Conservation (phyloP, 2,888 invertebrate genomes). For the Baccha elongata region DNA sequence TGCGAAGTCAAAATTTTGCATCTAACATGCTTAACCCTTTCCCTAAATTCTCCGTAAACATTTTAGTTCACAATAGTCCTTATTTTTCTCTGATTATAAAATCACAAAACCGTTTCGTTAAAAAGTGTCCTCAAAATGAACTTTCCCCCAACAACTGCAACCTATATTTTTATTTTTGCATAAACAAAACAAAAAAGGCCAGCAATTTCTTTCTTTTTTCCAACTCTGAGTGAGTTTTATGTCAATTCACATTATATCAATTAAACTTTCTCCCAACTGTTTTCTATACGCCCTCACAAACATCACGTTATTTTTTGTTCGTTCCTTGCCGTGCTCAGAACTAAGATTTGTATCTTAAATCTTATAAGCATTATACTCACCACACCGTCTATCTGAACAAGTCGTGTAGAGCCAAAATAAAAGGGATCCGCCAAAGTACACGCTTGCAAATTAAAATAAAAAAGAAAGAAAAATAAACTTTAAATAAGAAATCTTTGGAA, state of each 20-base stretch:
- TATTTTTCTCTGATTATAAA: too few species aligned
- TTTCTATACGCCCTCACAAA: conserved; percentile 33
- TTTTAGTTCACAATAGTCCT: too few species aligned
- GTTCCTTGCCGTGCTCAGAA: conserved; percentile 12
- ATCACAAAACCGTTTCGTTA: too few species aligned
- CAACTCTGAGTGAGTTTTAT: conserved; percentile 37
- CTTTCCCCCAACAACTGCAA: conserved; percentile 18
- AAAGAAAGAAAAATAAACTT: background rate
- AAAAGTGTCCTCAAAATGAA: background rate
- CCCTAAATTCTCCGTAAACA: too few species aligned
- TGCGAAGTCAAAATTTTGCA: too few species aligned
- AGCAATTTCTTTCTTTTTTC: background rate
- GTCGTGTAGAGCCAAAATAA: conserved; percentile 12
- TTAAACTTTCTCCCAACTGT: conserved; percentile 58
- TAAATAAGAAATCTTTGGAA: conserved; percentile 10
- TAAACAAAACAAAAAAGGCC: background rate
- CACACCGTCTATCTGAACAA: conserved; percentile 5
- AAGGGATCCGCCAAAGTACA: conserved; percentile 32
- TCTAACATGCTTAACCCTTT: too few species aligned
- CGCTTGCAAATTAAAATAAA: conserved; percentile 10
- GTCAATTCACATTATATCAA: conserved; percentile 52
- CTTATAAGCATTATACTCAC: conserved; percentile 17
- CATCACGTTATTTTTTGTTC: background rate
- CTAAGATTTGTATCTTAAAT: conserved; percentile 34
- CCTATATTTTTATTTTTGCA: background rate